These are phyloP conservation scores for Vollenhovia emeryi DNA, from an alignment of 1,140 invertebrate genomes.

Conservation along the genomic window DNA sequence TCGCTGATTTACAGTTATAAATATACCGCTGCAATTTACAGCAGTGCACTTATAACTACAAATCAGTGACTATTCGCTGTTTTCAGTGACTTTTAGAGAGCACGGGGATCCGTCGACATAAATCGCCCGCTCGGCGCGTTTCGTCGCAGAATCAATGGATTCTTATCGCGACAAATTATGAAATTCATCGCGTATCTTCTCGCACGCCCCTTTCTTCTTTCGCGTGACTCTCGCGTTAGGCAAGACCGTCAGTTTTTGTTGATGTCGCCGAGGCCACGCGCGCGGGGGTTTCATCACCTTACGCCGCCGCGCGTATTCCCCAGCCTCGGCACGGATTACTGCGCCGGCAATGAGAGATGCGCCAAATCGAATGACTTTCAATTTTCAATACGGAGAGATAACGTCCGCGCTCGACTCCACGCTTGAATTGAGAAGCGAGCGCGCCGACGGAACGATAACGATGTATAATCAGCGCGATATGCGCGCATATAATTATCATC, in stretches of 20 bases:
- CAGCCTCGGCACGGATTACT: background rate
- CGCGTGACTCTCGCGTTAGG: background rate
- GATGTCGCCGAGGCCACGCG: background rate
- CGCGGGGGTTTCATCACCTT: background rate
- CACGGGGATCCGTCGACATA: background rate
- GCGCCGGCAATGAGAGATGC: background rate
- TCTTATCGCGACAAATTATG: background rate
- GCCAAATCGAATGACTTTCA: background rate
- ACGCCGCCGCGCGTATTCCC: background rate
- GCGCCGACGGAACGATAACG: background rate
- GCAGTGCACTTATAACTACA: too few species aligned
- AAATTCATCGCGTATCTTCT: constrained; percentile 10
- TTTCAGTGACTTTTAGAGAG: too few species aligned
- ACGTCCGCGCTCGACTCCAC: too few species aligned
- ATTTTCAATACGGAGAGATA: background rate
- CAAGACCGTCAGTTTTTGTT: background rate
- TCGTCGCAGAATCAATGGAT: background rate
- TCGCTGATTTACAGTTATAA: too few species aligned
- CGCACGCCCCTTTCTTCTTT: background rate
- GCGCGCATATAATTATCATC: background rate
- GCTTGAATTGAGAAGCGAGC: too few species aligned
- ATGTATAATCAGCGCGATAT: too few species aligned
- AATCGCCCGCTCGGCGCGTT: background rate
- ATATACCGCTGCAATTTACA: too few species aligned
- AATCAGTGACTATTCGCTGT: too few species aligned